Percentiles rank a stretch among this genome's conserved stretches.
Evolutionary conservation across 2,888 invertebrate species (phyloP).

Genomic region (Drosophila atroscutellata): DNA sequence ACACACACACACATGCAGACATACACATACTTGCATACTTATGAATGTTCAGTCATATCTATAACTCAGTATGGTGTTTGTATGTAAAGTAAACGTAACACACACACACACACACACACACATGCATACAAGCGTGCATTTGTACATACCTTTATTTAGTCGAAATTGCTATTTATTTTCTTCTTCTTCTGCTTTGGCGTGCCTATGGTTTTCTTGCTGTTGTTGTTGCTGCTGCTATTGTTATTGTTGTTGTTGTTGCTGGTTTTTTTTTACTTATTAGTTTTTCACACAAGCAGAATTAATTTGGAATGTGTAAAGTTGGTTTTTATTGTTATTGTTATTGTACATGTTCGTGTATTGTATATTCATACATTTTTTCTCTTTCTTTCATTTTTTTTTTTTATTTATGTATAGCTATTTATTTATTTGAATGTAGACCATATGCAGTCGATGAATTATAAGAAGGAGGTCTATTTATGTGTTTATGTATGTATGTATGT

Average conservation of each 20-base stretch:
- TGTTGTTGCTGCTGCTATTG: conserved; percentile 27
- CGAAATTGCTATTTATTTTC: conserved; percentile 76
- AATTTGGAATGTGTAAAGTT: conserved; percentile 68
- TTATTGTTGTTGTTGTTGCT: conserved; percentile 35
- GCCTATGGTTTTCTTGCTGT: conserved; percentile 46
- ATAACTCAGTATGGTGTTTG: conserved; percentile 46
- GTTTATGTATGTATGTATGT: conserved; percentile 1
- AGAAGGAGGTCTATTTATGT: conserved; percentile 1
- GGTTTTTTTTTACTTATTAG: conserved; percentile 45
- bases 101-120: conserved; percentile 22
- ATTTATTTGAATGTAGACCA: conserved; percentile 3
- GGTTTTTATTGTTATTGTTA: conserved; percentile 45
- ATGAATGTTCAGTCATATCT: conserved; percentile 37
- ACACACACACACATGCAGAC: conserved; percentile 18
- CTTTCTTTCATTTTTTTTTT: conserved; percentile 2
- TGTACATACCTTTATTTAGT: conserved; percentile 73
- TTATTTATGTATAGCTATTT: conserved; percentile 2
- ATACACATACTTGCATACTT: conserved; percentile 12
- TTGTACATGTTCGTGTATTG: conserved; percentile 41
- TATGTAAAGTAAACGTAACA: conserved; percentile 51
- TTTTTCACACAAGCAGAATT: conserved; percentile 72
- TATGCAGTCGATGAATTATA: neutral
- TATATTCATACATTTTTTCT: conserved; percentile 9
- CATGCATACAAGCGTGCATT: conserved; percentile 27
- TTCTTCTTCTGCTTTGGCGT: conserved; percentile 64